Evolutionary conservation across 2,888 invertebrate species (phyloP).

Genomic region (Ophion ellenae): DNA sequence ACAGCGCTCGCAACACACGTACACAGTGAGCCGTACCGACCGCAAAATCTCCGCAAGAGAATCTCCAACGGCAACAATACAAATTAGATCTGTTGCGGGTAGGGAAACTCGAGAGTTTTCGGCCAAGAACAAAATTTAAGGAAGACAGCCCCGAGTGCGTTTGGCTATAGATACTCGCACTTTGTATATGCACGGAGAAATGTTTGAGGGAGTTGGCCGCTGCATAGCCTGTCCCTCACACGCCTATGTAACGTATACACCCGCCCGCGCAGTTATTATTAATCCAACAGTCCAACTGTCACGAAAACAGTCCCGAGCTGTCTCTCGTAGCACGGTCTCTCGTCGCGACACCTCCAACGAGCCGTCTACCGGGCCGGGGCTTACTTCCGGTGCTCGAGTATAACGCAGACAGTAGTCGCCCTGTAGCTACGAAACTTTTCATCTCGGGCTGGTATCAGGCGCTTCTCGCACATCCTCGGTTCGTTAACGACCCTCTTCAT

Average conservation of each 20-base stretch:
- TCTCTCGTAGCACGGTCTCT: slow-evolving; percentile 36
- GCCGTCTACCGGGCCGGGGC: slow-evolving; percentile 70
- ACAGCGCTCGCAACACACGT: background rate
- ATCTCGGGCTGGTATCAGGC: slow-evolving; percentile 4
- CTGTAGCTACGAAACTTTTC: slow-evolving; percentile 33
- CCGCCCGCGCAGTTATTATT: slow-evolving; percentile 72
- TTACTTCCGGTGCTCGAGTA: slow-evolving; percentile 73
- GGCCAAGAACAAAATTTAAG: slow-evolving; percentile 43
- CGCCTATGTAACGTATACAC: background rate
- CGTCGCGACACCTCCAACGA: slow-evolving; percentile 67
- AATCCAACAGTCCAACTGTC: slow-evolving; percentile 75
- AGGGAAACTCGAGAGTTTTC: slow-evolving; percentile 34
- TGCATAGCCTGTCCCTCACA: background rate
- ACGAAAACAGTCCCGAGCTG: slow-evolving; percentile 67
- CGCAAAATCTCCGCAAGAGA: slow-evolving; percentile 46
- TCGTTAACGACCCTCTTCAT: slow-evolving; percentile 1
- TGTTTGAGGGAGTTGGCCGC: slow-evolving; percentile 2
- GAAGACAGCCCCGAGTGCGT: background rate
- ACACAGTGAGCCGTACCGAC: slow-evolving; percentile 34
- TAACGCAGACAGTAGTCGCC: background rate
- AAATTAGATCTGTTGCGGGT: slow-evolving; percentile 51
- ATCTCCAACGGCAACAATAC: slow-evolving; percentile 37
- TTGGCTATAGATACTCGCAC: background rate
- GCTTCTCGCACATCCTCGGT: background rate
- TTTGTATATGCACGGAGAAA: background rate